Evolutionary conservation across 2,888 invertebrate genomes (phyloP), one percentile per base, ranked within the genome.

Genomic region (Lasioglossum figueresi): DNA sequence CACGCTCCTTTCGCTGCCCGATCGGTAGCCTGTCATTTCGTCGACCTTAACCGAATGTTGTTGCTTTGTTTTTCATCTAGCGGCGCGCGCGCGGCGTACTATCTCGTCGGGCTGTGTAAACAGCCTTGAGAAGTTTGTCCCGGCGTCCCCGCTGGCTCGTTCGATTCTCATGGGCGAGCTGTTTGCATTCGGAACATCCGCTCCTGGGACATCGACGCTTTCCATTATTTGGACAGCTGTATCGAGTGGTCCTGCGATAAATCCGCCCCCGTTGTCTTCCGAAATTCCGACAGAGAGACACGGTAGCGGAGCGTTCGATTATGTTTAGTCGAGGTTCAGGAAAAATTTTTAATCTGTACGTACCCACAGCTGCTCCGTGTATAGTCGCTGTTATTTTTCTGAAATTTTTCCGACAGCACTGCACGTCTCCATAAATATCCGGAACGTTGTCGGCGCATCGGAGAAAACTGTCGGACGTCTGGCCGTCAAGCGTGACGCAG

Each of bases 1-100:
- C 23, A n/a, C n/a, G 52, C 52, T 52, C 77, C 63, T 82, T 83
- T 82, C 52, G 27, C 52, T 40, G 34, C 16, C 84, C 88, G 88
- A 87, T 84, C 72, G 87, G 82, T 83, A 79, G 80, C 81, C 68
- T 75, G 71, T 63, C 73, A 12, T 48, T 34, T 56, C n/a, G 68
- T 74, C 80, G 80, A 83, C 79, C 80, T 52, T 71, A 82, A 83
- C 76, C 80, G 59, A 76, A 79, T 76, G 79, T 81, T 74, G 34
- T 59, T 73, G 59, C 72, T 66, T 76, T 37, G 76, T 75, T 83
- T 79, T 78, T 63, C 40, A 5, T 37, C 6, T 23, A 16, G 43
- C n/a, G 23, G 34, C 6, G 8, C 52, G 5, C 5, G 2, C 31
- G 31, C 66, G 34, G 8, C 66, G 19, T 5, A 1, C 4, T n/a